A percentile compares a stretch with the other conserved stretches of the same genome.
These are phyloP conservation scores for Crossaster papposus DNA, from an alignment of 53 echinoderm and acorn worm species.

Conservation along the genomic window DNA sequence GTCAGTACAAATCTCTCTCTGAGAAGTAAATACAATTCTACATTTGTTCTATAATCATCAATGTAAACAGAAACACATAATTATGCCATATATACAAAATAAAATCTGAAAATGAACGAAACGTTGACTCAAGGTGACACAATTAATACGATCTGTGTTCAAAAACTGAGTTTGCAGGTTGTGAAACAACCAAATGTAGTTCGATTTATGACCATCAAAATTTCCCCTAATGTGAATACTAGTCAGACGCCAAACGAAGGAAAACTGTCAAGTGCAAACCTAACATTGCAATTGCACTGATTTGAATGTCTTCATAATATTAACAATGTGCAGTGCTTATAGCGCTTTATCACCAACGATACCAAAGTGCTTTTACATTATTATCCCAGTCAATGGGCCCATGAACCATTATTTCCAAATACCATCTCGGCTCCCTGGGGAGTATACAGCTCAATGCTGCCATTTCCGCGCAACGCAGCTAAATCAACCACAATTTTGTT, in stretches of 20 bases:
- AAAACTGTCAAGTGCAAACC: background rate
- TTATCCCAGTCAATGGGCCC: too few relatives aligned
- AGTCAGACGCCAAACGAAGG: background rate
- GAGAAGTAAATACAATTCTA: conserved; percentile 36
- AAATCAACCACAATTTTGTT: too few relatives aligned
- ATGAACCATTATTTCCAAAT: too few relatives aligned
- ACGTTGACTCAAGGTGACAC: background rate
- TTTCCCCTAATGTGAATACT: background rate
- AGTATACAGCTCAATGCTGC: too few relatives aligned
- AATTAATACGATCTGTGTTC: too few relatives aligned
- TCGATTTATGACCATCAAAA: background rate
- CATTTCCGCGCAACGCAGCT: too few relatives aligned
- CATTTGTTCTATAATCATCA: conserved; percentile 19
- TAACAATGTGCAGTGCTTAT: too few relatives aligned
- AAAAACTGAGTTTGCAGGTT: too few relatives aligned
- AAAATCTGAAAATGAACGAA: conserved; percentile 33
- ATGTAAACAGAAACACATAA: background rate
- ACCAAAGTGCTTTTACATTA: too few relatives aligned
- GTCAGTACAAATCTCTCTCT: background rate
- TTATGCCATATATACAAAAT: conserved; percentile 38
- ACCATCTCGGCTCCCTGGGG: too few relatives aligned
- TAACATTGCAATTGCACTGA: background rate
- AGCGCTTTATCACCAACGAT: too few relatives aligned
- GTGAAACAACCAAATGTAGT: too few relatives aligned
- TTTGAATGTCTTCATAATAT: background rate